Percentiles rank a stretch among this genome's conserved stretches.
Evolutionary conservation across 2,113 vertebrate species (phyloP).

Genomic region (Otus sunia): DNA sequence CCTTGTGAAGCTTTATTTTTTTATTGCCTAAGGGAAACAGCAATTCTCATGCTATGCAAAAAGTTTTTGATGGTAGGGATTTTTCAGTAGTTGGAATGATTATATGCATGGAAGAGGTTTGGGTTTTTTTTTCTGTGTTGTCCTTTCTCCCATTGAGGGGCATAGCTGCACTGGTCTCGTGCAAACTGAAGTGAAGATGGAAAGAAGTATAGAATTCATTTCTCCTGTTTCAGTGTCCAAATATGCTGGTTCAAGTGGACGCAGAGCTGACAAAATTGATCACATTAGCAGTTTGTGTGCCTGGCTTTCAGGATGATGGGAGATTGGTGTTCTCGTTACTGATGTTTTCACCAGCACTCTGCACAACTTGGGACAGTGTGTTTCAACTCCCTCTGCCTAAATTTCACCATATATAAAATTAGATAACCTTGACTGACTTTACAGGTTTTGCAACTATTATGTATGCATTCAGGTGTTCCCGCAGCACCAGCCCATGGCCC

Average conservation of each 20-base stretch:
- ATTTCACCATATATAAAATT: constrained; percentile 1
- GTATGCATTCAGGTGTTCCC: background rate
- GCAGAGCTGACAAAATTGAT: background rate
- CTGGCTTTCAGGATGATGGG: background rate
- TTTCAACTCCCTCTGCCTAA: background rate
- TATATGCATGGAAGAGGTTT: background rate
- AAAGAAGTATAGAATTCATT: background rate
- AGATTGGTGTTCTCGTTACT: background rate
- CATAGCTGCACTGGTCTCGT: background rate
- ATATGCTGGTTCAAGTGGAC: background rate
- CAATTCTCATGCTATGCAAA: background rate
- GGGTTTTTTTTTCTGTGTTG: background rate
- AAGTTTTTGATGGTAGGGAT: background rate
- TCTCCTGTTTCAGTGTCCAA: background rate
- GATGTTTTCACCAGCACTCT: background rate
- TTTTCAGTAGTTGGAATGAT: background rate
- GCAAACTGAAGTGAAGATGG: background rate
- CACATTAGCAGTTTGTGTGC: background rate
- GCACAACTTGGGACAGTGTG: background rate
- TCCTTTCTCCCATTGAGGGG: background rate
- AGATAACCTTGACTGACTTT: constrained; percentile 4
- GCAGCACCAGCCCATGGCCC: background rate
- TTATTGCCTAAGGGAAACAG: constrained; percentile 16
- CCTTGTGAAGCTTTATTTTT: background rate
- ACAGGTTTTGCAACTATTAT: constrained; percentile 25